A percentile compares a stretch with the other conserved stretches of the same genome.
phyloP scores from a whole-genome alignment of 2,113 vertebrate genomes.

The Scomber scombrus region DNA sequence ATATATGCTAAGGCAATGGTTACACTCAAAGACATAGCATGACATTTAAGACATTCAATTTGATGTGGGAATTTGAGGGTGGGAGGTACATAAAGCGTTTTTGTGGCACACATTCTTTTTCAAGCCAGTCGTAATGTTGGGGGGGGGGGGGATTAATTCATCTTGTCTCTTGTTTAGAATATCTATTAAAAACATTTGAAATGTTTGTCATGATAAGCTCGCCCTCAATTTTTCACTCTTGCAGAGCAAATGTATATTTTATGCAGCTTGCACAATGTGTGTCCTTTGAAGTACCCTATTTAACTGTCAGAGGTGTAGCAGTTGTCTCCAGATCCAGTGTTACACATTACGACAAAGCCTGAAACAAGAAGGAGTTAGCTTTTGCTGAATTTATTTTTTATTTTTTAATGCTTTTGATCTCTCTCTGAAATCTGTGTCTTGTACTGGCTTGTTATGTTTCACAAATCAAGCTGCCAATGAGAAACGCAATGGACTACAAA shows the following conservation, averaged over 20 bases:
- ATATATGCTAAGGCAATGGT: not conserved
- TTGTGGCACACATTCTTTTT: not conserved
- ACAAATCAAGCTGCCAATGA: constrained; percentile 9
- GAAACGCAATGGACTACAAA: not conserved
- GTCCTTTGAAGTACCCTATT: not conserved
- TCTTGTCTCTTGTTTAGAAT: not conserved
- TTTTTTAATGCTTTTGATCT: not conserved
- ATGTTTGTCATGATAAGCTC: not conserved
- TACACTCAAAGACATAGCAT: not conserved
- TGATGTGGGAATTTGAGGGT: not conserved
- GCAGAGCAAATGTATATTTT: not conserved
- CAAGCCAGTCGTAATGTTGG: not conserved
- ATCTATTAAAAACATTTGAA: not conserved
- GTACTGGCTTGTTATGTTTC: not conserved
- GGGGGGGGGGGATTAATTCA: not conserved
- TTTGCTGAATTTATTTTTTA: not conserved
- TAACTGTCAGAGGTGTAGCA: not conserved
- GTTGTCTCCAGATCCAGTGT: not conserved
- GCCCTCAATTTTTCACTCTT: not conserved
- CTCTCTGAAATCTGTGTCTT: not conserved
- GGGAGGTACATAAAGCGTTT: not conserved
- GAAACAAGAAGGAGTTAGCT: not conserved
- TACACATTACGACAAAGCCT: not conserved
- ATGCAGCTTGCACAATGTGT: not conserved
- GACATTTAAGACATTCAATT: not conserved